Base-by-base conservation (phyloP, 2,797 vertebrate genomes). In the Vespertilio murinus region DNA sequence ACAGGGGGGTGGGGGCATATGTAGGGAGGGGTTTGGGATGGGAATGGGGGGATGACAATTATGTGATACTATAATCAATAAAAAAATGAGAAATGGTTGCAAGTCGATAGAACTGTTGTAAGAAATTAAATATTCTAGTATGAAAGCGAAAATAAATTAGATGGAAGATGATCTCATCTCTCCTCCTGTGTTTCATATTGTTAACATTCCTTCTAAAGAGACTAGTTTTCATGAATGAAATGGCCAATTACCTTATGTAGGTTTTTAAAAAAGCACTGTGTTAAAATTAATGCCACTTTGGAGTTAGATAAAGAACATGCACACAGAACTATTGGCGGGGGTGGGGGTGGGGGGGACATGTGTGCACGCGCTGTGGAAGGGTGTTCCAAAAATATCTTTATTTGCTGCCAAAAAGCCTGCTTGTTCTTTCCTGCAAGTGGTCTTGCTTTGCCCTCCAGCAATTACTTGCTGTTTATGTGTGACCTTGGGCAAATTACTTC, bases 41-140 rank as follows among this genome's bases (percentile, higher is more conserved):
- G n/a, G n/a, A n/a, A n/a, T n/a, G n/a, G n/a, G n/a, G n/a, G n/a
- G n/a, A n/a, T n/a, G n/a, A n/a, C n/a, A n/a, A n/a, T n/a, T n/a
- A n/a, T n/a, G n/a, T n/a, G n/a, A n/a, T n/a, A n/a, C n/a, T n/a
- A n/a, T n/a, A n/a, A n/a, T n/a, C n/a, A n/a, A n/a, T n/a, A n/a
- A n/a, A n/a, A n/a, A n/a, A n/a, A n/a, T n/a, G 42, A 84, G 49
- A 86, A 90, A 83, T 75, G 52, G 52, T 42, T 84, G 56, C 47
- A 59, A 69, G 8, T 90, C 54, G 54, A 78, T 16, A 65, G 33
- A 80, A 80, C 6, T 92, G 22, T n/a, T 74, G 6, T 49, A 67
- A 96, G 49, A 77, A 94, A 94, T 59, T 69, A 83, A 91, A 88
- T 47, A 69, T 91, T 69, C 56, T 23, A n/a, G n/a, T 52, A 16